Conservation (phyloP, 2,797 vertebrate species). For the Leptoclinus maculatus region DNA sequence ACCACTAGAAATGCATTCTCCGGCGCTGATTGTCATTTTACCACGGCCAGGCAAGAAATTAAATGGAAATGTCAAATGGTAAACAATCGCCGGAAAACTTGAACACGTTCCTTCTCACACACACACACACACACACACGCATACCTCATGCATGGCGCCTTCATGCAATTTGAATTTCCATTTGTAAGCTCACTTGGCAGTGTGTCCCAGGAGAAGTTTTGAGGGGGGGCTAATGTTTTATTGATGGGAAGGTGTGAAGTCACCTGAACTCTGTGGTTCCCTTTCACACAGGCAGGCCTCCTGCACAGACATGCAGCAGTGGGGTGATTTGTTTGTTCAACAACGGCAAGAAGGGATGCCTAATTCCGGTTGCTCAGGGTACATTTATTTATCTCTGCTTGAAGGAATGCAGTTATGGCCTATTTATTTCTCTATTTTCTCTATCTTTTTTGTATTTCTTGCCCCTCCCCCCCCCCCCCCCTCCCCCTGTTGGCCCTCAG, state of each 20-base stretch:
- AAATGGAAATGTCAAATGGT: constrained; percentile 79
- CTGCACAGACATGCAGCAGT: constrained; percentile 41
- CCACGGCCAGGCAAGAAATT: constrained; percentile 66
- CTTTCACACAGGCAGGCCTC: constrained; percentile 27
- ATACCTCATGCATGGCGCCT: constrained; percentile 34
- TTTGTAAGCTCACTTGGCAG: constrained; percentile 72
- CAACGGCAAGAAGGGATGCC: constrained; percentile 21
- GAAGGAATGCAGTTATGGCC: constrained; percentile 52
- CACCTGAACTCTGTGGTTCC: constrained; percentile 51
- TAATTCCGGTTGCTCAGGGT: constrained; percentile 52
- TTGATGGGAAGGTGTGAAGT: constrained; percentile 66
- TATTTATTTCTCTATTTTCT: constrained; percentile 56
- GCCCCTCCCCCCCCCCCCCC: not conserved
- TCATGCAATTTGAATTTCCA: constrained; percentile 81
- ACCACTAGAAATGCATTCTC: constrained; percentile 65
- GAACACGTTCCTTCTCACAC: constrained; percentile 26
- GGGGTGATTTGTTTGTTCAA: constrained; percentile 35
- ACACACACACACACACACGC: constrained; percentile 34
- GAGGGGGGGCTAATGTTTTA: constrained; percentile 72
- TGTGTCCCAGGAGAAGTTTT: constrained; percentile 67
- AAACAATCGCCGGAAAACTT: constrained; percentile 56
- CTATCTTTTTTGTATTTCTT: constrained; percentile 28
- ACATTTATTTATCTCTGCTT: constrained; percentile 52
- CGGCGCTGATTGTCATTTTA: constrained; percentile 70
- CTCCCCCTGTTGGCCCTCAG: constrained; percentile 20